phyloP scores from a whole-genome alignment of 2,888 invertebrate genomes.

The Lasioglossum figueresi region DNA sequence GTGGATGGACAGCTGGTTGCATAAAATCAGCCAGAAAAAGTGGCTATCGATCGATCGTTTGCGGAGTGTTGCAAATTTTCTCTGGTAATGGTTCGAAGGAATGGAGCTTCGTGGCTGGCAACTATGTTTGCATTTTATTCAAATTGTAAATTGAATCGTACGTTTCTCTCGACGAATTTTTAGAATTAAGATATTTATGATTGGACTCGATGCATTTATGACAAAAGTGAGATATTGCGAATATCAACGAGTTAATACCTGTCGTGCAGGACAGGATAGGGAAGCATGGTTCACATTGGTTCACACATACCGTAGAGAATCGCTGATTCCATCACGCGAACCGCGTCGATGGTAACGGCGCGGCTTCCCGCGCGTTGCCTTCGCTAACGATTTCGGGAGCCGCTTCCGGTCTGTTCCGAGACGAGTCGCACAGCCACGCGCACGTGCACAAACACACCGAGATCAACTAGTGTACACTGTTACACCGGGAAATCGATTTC shows the following conservation, averaged over 20 bases:
- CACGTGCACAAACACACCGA: background rate
- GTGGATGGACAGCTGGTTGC: background rate
- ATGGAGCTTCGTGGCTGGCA: background rate
- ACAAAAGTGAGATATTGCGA: too few relatives aligned
- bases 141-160: background rate
- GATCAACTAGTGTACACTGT: background rate
- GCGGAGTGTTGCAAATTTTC: background rate
- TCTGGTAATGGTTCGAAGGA: background rate
- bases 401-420: background rate
- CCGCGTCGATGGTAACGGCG: background rate
- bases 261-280: too few relatives aligned
- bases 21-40: background rate
- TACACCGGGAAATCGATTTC: background rate
- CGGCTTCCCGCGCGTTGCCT: slow-evolving; percentile 26
- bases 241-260: too few relatives aligned
- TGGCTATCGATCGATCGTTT: background rate
- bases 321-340: background rate
- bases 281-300: slow-evolving; percentile 15
- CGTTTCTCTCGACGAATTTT: background rate
- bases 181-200: background rate
- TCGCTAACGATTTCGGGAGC: slow-evolving; percentile 13
- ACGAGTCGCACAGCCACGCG: background rate
- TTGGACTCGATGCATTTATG: too few relatives aligned
- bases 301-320: slow-evolving; percentile 37
- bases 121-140: background rate